Base-by-base conservation (phyloP, 1,140 invertebrate genomes). In the Cotesia vestalis region DNA sequence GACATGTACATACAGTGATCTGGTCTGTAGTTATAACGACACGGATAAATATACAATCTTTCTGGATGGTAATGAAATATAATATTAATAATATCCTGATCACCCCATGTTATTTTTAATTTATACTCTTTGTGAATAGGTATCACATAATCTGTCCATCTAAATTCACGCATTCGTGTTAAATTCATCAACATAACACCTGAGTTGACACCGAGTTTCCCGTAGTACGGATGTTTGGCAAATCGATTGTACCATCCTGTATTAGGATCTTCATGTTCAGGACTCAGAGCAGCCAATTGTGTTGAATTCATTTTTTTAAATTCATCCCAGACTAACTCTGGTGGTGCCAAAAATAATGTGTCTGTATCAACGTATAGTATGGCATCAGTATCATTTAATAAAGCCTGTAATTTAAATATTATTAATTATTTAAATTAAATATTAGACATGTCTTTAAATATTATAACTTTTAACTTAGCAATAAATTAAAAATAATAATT, bases 101-200 rank as follows among this genome's bases (percentile, higher is more conserved):
- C 96, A n/a, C 96, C 97, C 95, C 95, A 98, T 3, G 94, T 96
- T 60, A 98, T 95, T 79, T 95, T 92, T 6, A 93, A 80, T 77
- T 92, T 93, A 85, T 95, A 98, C 81, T 94, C 91, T 76, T 94
- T 91, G 84, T 95, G 94, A 76, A 97, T 94, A 9, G 94, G 92
- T 63, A 92, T 88, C 3, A 98, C 90, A 83, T 95, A 93, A 71
- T 92, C 89, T 52, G 91, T 91, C 96, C 96, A 98, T 51, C 91
- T 88, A 78, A 96, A 95, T 61, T 90, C 81, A 77, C 96, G 88
- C 93, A 98, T 95, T 78, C 94, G 90, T 1, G 96, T 98, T 27
- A 98, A 88, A 86, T 98, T 98, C 96, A 98, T 98, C 34, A 98
- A 83, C 96, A 98, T 98, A 0, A 98, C 96, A 61, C 97, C 97